Conservation (phyloP, 2,888 invertebrate species). For the Blomia tropicalis region DNA sequence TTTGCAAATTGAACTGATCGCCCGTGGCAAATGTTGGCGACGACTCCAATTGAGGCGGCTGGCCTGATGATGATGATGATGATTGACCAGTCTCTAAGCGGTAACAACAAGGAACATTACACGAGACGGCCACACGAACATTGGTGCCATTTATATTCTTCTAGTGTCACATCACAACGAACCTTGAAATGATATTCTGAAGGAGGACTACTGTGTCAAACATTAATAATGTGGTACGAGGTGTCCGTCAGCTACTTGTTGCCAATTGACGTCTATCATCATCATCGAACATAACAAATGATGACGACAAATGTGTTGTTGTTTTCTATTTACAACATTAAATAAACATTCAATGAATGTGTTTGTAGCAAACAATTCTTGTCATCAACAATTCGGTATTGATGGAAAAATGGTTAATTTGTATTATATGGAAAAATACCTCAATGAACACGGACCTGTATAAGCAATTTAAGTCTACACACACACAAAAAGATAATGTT, state of each 20-base stretch:
- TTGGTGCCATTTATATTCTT: not conserved
- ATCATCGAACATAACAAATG: too few relatives aligned
- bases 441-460: too few relatives aligned
- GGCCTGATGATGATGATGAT: not conserved
- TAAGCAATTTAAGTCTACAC: too few relatives aligned
- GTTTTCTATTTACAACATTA: too few relatives aligned
- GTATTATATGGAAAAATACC: too few relatives aligned
- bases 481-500: too few relatives aligned
- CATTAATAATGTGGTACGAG: not conserved
- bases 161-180: not conserved
- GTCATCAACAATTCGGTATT: too few relatives aligned
- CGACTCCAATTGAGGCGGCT: not conserved
- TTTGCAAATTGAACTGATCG: not conserved
- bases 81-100: not conserved
- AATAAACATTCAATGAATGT: too few relatives aligned
- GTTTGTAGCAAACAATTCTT: too few relatives aligned
- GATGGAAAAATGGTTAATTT: too few relatives aligned
- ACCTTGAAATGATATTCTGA: not conserved
- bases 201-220: slow-evolving; percentile 6
- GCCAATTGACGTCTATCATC: not conserved
- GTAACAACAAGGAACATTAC: not conserved
- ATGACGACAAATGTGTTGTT: too few relatives aligned
- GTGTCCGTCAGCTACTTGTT: not conserved
- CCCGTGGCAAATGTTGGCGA: slow-evolving; percentile 5
- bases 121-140: slow-evolving; percentile 14